phyloP scores from a whole-genome alignment of 1,140 invertebrate species.

The Drosophila rufa region DNA sequence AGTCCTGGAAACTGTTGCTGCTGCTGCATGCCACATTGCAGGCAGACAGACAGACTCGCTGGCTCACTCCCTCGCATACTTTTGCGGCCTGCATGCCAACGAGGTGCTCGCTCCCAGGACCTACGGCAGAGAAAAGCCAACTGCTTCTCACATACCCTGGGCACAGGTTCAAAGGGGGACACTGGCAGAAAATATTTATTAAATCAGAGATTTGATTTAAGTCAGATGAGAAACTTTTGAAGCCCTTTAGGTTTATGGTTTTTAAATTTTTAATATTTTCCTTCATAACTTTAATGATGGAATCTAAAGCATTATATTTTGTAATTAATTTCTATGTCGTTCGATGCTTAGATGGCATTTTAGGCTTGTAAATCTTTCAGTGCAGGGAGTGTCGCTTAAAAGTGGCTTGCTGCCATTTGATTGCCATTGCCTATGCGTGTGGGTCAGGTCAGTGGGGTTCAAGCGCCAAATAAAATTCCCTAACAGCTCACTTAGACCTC shows the following conservation, averaged over 20 bases:
- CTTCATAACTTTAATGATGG: not conserved
- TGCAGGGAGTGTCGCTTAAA: not conserved
- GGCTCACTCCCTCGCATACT: slow-evolving; percentile 58
- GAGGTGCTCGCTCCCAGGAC: slow-evolving; percentile 41
- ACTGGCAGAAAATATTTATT: not conserved
- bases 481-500: slow-evolving; percentile 31
- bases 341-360: too few relatives aligned
- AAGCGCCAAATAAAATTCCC: slow-evolving; percentile 42
- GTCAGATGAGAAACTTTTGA: not conserved
- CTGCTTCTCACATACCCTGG: not conserved
- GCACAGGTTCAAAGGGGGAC: not conserved
- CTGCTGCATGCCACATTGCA: slow-evolving; percentile 45
- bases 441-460: slow-evolving; percentile 37
- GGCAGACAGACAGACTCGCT: slow-evolving; percentile 32
- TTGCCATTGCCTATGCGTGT: slow-evolving; percentile 14
- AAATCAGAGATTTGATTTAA: too few relatives aligned
- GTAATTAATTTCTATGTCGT: too few relatives aligned
- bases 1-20: slow-evolving; percentile 44
- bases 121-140: slow-evolving; percentile 22
- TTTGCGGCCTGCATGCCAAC: slow-evolving; percentile 58
- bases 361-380: not conserved
- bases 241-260: too few relatives aligned
- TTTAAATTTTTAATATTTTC: not conserved
- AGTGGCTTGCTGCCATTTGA: slow-evolving; percentile 23
- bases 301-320: too few relatives aligned